Percentiles rank a stretch among this genome's conserved stretches.
phyloP scores from a whole-genome alignment of 1,140 invertebrate species.

The Drosophila ficusphila region DNA sequence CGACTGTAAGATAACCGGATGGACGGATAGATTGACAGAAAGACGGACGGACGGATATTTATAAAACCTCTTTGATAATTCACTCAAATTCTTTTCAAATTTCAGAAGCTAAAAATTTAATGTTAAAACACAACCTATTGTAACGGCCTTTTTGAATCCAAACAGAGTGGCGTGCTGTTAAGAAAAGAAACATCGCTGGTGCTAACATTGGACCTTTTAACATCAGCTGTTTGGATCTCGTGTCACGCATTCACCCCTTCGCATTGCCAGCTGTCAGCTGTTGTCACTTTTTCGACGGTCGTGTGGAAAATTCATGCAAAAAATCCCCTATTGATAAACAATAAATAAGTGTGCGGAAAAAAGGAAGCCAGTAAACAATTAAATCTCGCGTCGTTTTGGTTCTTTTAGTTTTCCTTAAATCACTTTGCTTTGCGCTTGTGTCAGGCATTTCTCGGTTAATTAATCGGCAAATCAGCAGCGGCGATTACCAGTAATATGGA shows the following conservation, averaged over 20 bases:
- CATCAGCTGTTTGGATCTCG: slow-evolving; percentile 4
- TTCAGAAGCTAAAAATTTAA: neutral
- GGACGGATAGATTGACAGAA: too few relatives aligned
- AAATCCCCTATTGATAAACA: slow-evolving; percentile 28
- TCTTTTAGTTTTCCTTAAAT: slow-evolving; percentile 73
- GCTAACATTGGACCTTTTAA: neutral
- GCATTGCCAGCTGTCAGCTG: slow-evolving; percentile 20
- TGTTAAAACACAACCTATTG: too few relatives aligned
- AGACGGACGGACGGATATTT: too few relatives aligned
- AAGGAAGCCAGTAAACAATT: slow-evolving; percentile 24
- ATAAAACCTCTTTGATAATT: neutral
- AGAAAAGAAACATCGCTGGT: neutral
- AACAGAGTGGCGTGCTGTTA: neutral
- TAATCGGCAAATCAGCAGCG: slow-evolving; percentile 8
- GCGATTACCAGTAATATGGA: slow-evolving; percentile 56
- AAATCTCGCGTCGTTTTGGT: slow-evolving; percentile 67
- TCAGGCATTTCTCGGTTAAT: slow-evolving; percentile 40
- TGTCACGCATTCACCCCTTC: slow-evolving; percentile 2
- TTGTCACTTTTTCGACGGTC: slow-evolving; percentile 36
- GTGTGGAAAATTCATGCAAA: slow-evolving; percentile 33
- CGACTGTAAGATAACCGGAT: too few relatives aligned
- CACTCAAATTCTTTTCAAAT: neutral
- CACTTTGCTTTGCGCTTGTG: slow-evolving; percentile 41
- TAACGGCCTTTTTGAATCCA: neutral
- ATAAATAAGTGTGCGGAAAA: slow-evolving; percentile 21